phyloP scores from a whole-genome alignment of 2,797 vertebrate species.

The Microctenopoma steveboyesi region DNA sequence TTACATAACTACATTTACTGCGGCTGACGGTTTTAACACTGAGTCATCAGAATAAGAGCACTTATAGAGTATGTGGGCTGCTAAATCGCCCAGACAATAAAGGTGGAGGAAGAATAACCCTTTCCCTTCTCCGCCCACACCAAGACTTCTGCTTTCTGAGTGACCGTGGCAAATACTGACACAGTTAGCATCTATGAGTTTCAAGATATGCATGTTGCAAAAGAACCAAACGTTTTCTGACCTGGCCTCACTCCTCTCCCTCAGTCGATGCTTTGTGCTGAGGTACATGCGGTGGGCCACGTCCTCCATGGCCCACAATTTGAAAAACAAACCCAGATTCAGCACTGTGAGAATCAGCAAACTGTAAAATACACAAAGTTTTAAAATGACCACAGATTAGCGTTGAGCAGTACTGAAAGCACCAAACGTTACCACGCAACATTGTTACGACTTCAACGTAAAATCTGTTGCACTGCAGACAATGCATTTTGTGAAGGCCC shows the following conservation, averaged over 20 bases:
- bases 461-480: not conserved
- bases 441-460: too few species aligned
- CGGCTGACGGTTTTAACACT: slow-evolving; percentile 21
- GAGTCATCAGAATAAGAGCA: slow-evolving; percentile 44
- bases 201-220: not conserved
- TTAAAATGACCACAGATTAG: not conserved
- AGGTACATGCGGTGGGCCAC: slow-evolving; percentile 90
- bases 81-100: slow-evolving; percentile 17
- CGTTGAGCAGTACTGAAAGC: not conserved
- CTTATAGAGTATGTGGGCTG: slow-evolving; percentile 26
- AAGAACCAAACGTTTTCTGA: slow-evolving; percentile 59
- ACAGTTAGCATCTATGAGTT: not conserved
- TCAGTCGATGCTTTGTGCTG: slow-evolving; percentile 82
- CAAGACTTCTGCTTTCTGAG: slow-evolving; percentile 27
- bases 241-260: slow-evolving; percentile 86
- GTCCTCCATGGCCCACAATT: slow-evolving; percentile 95
- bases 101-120: slow-evolving; percentile 7
- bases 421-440: not conserved
- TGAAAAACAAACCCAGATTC: slow-evolving; percentile 93
- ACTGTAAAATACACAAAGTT: slow-evolving; percentile 71
- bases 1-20: slow-evolving; percentile 38
- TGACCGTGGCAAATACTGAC: not conserved
- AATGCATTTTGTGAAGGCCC: not conserved
- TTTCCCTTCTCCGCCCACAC: slow-evolving; percentile 28
- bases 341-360: slow-evolving; percentile 89